phyloP scores from a whole-genome alignment of 2,888 invertebrate genomes.

The Molorchus minor region DNA sequence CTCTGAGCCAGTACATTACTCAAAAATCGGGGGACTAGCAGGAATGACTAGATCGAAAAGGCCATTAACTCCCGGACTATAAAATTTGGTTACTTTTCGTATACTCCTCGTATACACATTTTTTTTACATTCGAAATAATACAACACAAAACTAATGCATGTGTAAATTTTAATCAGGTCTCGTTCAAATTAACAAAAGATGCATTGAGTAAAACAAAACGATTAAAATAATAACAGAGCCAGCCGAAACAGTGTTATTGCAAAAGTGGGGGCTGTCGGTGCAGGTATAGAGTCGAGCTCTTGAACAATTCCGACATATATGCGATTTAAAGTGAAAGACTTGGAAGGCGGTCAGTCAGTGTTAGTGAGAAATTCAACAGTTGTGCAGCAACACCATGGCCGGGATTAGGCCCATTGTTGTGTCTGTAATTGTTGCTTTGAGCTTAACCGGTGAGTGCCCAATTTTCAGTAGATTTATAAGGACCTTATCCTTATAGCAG shows the following conservation, averaged over 20 bases:
- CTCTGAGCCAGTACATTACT: no score
- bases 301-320: conserved; percentile 45
- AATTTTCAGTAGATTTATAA: conserved; percentile 11
- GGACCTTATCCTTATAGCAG: background rate
- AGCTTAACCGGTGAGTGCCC: conserved; percentile 33
- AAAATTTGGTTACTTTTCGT: no score
- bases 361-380: conserved; percentile 45
- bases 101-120: no score
- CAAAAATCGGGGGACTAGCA: no score
- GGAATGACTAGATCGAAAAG: no score
- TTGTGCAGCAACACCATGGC: conserved; percentile 51
- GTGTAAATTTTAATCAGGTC: background rate
- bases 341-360: conserved; percentile 51
- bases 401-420: conserved; percentile 46
- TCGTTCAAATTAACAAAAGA: background rate
- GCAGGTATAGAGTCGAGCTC: conserved; percentile 38
- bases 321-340: conserved; percentile 59
- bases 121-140: no score
- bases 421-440: conserved; percentile 18
- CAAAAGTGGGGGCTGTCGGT: conserved; percentile 31
- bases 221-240: conserved; percentile 23
- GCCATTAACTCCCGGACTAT: no score
- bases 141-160: no score
- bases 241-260: conserved; percentile 1
- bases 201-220: conserved; percentile 8